These are phyloP conservation scores for Gibbula magus DNA, from an alignment of 2,888 invertebrate species.

Conservation along the genomic window DNA sequence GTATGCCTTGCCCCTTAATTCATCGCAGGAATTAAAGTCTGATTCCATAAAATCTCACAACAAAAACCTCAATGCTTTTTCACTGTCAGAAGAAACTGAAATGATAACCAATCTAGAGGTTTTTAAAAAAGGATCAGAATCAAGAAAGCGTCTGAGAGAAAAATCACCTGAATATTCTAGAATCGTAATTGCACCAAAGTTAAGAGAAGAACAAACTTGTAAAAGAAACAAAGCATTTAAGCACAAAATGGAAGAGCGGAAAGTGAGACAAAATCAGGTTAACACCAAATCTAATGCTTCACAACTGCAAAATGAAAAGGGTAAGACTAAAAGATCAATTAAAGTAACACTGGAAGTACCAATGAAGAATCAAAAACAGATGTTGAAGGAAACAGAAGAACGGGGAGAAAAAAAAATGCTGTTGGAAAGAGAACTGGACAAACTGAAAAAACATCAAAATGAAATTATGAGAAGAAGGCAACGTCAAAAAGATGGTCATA, in stretches of 20 bases:
- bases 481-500: slow-evolving; percentile 65
- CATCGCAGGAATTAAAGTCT: not conserved
- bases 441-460: slow-evolving; percentile 65
- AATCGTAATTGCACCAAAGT: not conserved
- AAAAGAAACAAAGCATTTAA: not conserved
- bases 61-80: not conserved
- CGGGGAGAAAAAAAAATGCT: slow-evolving; percentile 48
- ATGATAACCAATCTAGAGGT: not conserved
- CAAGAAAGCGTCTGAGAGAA: not conserved
- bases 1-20: not conserved
- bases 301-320: not conserved
- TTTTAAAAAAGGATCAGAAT: not conserved
- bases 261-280: not conserved
- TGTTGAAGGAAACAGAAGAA: slow-evolving; percentile 49
- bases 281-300: not conserved
- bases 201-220: not conserved
- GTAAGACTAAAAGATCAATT: not conserved
- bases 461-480: slow-evolving; percentile 66
- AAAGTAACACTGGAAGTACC: not conserved
- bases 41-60: not conserved
- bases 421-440: slow-evolving; percentile 60
- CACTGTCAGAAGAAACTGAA: not conserved
- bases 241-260: not conserved
- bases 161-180: slow-evolving; percentile 10
- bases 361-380: not conserved